A percentile compares a stretch with the other conserved stretches of the same genome.
phyloP scores from a whole-genome alignment of 2,888 invertebrate genomes.

The Andrena marginata region DNA sequence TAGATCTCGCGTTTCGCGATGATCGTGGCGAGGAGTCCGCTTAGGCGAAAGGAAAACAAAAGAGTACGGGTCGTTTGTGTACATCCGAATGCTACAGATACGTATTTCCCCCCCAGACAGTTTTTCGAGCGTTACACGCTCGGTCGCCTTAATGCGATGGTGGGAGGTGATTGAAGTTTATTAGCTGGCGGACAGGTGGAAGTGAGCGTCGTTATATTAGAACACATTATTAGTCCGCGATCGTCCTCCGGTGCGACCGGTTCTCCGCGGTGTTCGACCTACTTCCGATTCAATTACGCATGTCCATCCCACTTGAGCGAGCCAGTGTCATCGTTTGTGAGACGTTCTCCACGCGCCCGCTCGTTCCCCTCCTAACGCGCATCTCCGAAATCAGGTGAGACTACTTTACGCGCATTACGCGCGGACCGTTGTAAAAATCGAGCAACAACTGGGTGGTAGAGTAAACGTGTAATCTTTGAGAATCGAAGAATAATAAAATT shows the following conservation, averaged over 20 bases:
- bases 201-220: constrained; percentile 69
- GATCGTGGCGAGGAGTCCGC: not conserved
- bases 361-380: constrained; percentile 34
- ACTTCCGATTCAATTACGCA: constrained; percentile 53
- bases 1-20: not conserved
- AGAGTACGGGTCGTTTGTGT: constrained; percentile 32
- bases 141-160: constrained; percentile 61
- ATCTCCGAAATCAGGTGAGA: constrained; percentile 60
- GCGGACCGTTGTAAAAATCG: not conserved
- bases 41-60: constrained; percentile 22
- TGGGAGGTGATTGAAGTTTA: constrained; percentile 74
- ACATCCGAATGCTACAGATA: constrained; percentile 32
- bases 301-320: constrained; percentile 41
- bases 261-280: constrained; percentile 62
- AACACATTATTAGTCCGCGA: constrained; percentile 76
- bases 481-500: too few species aligned
- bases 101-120: constrained; percentile 32
- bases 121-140: constrained; percentile 54
- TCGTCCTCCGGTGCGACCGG: constrained; percentile 70
- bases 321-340: constrained; percentile 52
- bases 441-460: not conserved
- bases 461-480: not conserved
- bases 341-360: constrained; percentile 24
- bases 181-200: constrained; percentile 73
- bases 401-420: not conserved